These are phyloP conservation scores for Drosophila ustulata DNA, from an alignment of 2,888 invertebrate species.

Conservation along the genomic window DNA sequence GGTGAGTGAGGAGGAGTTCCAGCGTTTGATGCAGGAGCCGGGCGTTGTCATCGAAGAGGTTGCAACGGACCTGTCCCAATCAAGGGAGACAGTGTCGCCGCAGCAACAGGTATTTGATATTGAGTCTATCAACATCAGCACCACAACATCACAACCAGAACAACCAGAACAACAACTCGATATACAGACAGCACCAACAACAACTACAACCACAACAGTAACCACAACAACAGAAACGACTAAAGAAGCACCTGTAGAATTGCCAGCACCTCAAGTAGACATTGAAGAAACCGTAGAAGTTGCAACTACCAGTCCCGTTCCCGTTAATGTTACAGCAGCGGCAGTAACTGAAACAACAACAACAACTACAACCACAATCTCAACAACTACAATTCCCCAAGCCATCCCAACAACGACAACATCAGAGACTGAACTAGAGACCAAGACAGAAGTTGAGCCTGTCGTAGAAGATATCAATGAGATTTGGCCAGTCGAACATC, in stretches of 20 bases:
- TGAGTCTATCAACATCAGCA: slow-evolving; percentile 79
- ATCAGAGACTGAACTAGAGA: background rate
- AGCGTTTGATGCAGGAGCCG: slow-evolving; percentile 79
- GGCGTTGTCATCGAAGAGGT: slow-evolving; percentile 82
- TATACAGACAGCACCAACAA: slow-evolving; percentile 67
- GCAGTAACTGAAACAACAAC: slow-evolving; percentile 55
- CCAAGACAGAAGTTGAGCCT: slow-evolving; percentile 32
- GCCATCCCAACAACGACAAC: slow-evolving; percentile 40
- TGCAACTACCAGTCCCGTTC: slow-evolving; percentile 79
- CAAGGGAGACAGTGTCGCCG: slow-evolving; percentile 52
- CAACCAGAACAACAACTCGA: slow-evolving; percentile 68
- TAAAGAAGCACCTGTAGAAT: slow-evolving; percentile 85
- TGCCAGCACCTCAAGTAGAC: slow-evolving; percentile 84
- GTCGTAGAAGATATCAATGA: slow-evolving; percentile 81
- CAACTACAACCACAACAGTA: slow-evolving; percentile 57
- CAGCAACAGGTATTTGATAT: slow-evolving; percentile 85
- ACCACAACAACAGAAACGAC: slow-evolving; percentile 74
- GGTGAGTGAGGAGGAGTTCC: slow-evolving; percentile 84
- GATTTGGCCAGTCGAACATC: slow-evolving; percentile 84
- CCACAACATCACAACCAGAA: slow-evolving; percentile 59
- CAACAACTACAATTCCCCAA: slow-evolving; percentile 23
- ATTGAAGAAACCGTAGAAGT: slow-evolving; percentile 80
- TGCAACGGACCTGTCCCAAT: slow-evolving; percentile 68
- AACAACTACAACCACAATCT: slow-evolving; percentile 21
- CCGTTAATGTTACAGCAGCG: slow-evolving; percentile 78